Base-by-base conservation (phyloP, 1,140 invertebrate species). In the Caenorhabditis tropicalis region DNA sequence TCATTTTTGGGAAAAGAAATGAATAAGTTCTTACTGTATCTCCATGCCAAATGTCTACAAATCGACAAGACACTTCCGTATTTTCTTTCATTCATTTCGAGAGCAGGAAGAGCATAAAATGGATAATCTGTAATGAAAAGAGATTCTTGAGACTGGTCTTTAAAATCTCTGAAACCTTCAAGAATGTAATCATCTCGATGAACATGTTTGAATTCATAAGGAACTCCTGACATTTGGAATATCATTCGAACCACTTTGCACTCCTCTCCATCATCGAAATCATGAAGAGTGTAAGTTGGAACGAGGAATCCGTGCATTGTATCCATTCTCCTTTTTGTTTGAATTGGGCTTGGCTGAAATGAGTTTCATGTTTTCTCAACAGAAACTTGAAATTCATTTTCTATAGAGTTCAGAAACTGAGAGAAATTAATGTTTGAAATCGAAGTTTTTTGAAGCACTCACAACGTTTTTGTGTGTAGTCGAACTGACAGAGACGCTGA, bases 21-120 rank as follows among this genome's bases (percentile, higher is more conserved):
- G n/a, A 33, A 2, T 21, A 15, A 19, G 31, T 5, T 39, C 16
- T 51, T 81, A 85, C 83, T 79, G 79, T 85, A 85, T 85, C 83
- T 79, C 83, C 83, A 85, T 53, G 70, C 83, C 24, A 85, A 79
- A 31, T 85, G 83, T 65, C 83, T 80, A 27, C 83, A 85, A 48
- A 85, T 85, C 6, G 83, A 80, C 16, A 46, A 29, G 21, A 85
- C 79, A 65, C 79, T 81, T 85, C 74, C 74, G 12, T 80, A 58
- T 31, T 60, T 53, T 43, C 51, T 80, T 81, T 79, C 83, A 36
- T 85, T 79, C 70, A 85, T 80, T 48, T 85, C 83, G 6, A 85
- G 79, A 43, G 79, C 53, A n/a, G 83, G 83, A 46, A 81, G 74
- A n/a, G 74, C 53, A 43, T 65, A 80, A 27, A 85, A 85, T n/a